Evolutionary conservation across 2,888 invertebrate genomes (phyloP).

Genomic region (Brachypalpus laphriformis): DNA sequence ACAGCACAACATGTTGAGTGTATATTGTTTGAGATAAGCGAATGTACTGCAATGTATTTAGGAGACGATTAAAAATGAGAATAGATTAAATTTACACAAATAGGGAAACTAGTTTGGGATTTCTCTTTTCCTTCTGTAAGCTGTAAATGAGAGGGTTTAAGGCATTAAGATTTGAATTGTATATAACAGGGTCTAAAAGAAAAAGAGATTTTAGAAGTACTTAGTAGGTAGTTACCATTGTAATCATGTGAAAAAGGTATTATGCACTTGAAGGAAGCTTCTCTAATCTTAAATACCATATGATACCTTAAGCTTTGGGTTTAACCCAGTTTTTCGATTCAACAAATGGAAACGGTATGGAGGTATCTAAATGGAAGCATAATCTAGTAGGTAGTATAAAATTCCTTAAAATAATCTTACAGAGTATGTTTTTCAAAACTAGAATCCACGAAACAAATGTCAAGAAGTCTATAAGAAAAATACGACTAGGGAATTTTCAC

Average conservation of each 20-base stretch:
- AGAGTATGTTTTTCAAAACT: too few relatives aligned
- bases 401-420: too few relatives aligned
- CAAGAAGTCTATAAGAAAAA: too few relatives aligned
- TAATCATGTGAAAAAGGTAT: neutral
- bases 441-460: too few relatives aligned
- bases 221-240: neutral
- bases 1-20: neutral
- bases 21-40: constrained; percentile 16
- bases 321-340: neutral
- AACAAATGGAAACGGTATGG: too few relatives aligned
- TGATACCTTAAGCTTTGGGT: neutral
- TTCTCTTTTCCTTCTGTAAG: neutral
- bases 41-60: neutral
- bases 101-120: neutral
- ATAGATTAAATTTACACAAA: neutral
- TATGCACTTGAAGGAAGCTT: neutral
- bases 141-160: neutral
- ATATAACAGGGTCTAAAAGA: neutral
- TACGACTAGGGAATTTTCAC: too few relatives aligned
- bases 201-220: too few relatives aligned
- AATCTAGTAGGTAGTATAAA: too few relatives aligned
- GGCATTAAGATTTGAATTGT: neutral
- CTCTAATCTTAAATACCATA: neutral
- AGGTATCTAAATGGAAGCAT: too few relatives aligned
- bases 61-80: neutral